Conservation (phyloP, 2,797 vertebrate genomes). For the Sebastes itinus region DNA sequence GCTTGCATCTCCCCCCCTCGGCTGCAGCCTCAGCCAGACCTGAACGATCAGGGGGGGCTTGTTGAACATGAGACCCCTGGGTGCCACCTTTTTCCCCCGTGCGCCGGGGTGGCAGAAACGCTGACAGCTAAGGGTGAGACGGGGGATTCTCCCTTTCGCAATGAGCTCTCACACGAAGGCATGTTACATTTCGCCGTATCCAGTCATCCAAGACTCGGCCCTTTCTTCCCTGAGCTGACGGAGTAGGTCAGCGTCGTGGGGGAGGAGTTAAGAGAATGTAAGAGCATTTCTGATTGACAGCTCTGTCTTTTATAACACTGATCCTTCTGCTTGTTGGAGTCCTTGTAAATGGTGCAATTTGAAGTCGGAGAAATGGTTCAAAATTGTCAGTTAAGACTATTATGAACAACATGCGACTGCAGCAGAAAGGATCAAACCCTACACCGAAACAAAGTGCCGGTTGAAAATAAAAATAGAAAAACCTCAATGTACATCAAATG, state of each 20-base stretch:
- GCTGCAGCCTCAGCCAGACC: constrained; percentile 49
- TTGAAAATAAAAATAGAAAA: constrained; percentile 18
- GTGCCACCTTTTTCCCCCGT: constrained; percentile 49
- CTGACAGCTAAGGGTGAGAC: constrained; percentile 66
- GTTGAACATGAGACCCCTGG: constrained; percentile 74
- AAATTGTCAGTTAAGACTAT: constrained; percentile 43
- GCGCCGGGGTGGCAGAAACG: constrained; percentile 38
- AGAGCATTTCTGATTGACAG: constrained; percentile 54
- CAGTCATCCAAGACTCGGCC: constrained; percentile 58
- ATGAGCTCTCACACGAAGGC: constrained; percentile 37
- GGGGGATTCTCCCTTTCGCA: constrained; percentile 64
- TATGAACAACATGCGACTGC: constrained; percentile 23
- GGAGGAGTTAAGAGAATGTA: constrained; percentile 35
- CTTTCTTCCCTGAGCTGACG: constrained; percentile 40
- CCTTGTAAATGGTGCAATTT: constrained; percentile 54
- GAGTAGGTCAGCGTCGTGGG: constrained; percentile 43
- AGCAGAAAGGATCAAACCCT: constrained; percentile 13
- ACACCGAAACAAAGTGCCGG: constrained; percentile 11
- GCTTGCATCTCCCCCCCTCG: constrained; percentile 13
- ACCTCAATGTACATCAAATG: background rate
- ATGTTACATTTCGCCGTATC: constrained; percentile 60
- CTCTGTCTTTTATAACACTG: constrained; percentile 30
- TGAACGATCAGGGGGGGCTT: constrained; percentile 60
- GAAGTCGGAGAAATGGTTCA: constrained; percentile 39
- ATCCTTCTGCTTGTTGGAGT: constrained; percentile 36